Conservation (phyloP, 2,888 invertebrate genomes). For the Bombyx huttoni region DNA sequence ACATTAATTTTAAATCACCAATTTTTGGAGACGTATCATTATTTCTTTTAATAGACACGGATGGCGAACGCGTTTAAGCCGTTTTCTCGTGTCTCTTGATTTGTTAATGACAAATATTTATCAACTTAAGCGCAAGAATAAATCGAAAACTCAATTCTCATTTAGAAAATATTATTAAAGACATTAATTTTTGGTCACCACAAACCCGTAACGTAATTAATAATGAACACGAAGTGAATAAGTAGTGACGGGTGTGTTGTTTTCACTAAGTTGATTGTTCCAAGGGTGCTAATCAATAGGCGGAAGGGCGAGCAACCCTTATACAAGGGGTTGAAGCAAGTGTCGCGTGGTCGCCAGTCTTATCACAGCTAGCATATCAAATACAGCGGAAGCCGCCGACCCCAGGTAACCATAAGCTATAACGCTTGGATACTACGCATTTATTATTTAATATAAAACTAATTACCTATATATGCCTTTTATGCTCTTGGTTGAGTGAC, state of each 20-base stretch:
- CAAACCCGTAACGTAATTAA: not conserved
- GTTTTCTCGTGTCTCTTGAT: too few relatives aligned
- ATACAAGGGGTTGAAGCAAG: slow-evolving; percentile 59
- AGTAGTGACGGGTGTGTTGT: slow-evolving; percentile 28
- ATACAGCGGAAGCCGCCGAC: slow-evolving; percentile 45
- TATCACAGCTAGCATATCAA: slow-evolving; percentile 66
- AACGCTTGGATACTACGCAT: slow-evolving; percentile 4
- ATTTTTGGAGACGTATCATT: too few relatives aligned
- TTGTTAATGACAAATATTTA: too few relatives aligned
- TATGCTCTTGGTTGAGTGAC: not conserved
- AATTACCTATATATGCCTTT: not conserved
- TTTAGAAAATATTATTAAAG: not conserved
- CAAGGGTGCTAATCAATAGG: slow-evolving; percentile 63
- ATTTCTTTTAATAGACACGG: too few relatives aligned
- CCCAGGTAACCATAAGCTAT: slow-evolving; percentile 20
- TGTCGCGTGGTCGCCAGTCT: slow-evolving; percentile 58
- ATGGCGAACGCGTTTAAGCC: too few relatives aligned
- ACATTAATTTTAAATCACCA: not conserved
- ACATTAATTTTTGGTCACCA: not conserved
- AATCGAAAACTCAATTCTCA: not conserved
- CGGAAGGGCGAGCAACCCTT: slow-evolving; percentile 62
- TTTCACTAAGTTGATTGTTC: slow-evolving; percentile 40
- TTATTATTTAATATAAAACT: not conserved
- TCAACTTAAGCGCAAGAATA: not conserved
- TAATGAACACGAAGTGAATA: slow-evolving; percentile 4